Evolutionary conservation across 2,888 invertebrate species (phyloP).

Genomic region (Trichopria drosophilae): DNA sequence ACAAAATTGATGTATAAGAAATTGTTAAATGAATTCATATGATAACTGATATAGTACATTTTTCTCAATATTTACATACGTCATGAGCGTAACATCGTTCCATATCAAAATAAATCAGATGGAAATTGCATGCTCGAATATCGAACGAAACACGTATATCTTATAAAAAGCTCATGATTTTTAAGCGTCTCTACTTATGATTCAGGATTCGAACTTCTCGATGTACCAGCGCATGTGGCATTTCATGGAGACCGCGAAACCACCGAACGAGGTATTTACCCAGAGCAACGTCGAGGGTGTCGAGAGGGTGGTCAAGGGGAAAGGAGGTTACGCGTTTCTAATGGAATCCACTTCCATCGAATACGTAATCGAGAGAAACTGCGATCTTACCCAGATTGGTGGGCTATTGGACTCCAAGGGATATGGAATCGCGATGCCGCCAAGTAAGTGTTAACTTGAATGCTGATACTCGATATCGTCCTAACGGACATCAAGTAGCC

Average conservation of each 20-base stretch:
- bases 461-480: too few species aligned
- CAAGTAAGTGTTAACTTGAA: constrained; percentile 68
- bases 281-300: constrained; percentile 84
- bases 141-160: too few species aligned
- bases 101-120: too few species aligned
- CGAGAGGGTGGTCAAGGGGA: constrained; percentile 77
- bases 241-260: constrained; percentile 82
- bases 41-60: too few species aligned
- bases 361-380: constrained; percentile 84
- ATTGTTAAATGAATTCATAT: too few species aligned
- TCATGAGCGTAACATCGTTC: too few species aligned
- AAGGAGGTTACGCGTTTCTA: constrained; percentile 85
- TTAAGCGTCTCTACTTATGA: too few species aligned
- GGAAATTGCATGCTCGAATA: too few species aligned
- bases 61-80: too few species aligned
- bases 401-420: constrained; percentile 85
- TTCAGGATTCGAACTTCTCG: constrained; percentile 83
- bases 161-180: not conserved
- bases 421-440: constrained; percentile 89
- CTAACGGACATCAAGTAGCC: too few species aligned
- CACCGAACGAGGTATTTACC: constrained; percentile 73
- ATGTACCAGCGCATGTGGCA: constrained; percentile 92
- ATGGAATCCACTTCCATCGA: constrained; percentile 97
- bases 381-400: constrained; percentile 82
- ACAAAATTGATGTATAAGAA: too few species aligned